These are phyloP conservation scores for Antrozous pallidus DNA, from an alignment of 2,797 vertebrate genomes.

Conservation along the genomic window DNA sequence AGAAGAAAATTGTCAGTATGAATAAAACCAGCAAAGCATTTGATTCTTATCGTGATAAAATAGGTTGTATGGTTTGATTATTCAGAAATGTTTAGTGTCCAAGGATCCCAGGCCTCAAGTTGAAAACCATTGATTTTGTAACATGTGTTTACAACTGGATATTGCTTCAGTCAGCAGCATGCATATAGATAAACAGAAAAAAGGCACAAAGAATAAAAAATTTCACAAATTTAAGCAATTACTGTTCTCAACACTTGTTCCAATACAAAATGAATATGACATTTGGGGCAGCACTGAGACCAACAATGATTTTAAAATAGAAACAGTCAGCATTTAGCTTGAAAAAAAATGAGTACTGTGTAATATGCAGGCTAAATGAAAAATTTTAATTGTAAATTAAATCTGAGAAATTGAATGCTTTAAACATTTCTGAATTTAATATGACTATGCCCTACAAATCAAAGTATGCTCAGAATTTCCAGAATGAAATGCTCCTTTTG, in stretches of 20 bases:
- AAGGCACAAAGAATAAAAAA: not conserved
- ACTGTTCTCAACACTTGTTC: not conserved
- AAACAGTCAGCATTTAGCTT: not conserved
- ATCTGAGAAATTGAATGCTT: constrained; percentile 4
- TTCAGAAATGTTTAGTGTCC: not conserved
- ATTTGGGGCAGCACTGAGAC: not conserved
- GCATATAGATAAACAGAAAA: not conserved
- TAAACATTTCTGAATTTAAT: constrained; percentile 17
- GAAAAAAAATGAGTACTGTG: not conserved
- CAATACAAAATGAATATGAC: not conserved
- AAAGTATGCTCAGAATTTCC: not conserved
- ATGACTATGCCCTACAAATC: not conserved
- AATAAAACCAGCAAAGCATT: not conserved
- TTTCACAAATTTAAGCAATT: not conserved
- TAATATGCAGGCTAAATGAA: not conserved
- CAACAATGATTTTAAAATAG: constrained; percentile 8
- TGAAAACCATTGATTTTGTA: not conserved
- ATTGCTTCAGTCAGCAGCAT: not conserved
- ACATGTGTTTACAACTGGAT: not conserved
- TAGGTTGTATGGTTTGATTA: not conserved
- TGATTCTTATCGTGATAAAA: not conserved
- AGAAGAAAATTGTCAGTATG: not conserved
- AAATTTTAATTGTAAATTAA: constrained; percentile 15
- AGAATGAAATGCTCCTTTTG: not conserved
- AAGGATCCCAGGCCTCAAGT: not conserved